These are phyloP conservation scores for Elegia similella DNA, from an alignment of 2,888 invertebrate genomes.

Conservation along the genomic window DNA sequence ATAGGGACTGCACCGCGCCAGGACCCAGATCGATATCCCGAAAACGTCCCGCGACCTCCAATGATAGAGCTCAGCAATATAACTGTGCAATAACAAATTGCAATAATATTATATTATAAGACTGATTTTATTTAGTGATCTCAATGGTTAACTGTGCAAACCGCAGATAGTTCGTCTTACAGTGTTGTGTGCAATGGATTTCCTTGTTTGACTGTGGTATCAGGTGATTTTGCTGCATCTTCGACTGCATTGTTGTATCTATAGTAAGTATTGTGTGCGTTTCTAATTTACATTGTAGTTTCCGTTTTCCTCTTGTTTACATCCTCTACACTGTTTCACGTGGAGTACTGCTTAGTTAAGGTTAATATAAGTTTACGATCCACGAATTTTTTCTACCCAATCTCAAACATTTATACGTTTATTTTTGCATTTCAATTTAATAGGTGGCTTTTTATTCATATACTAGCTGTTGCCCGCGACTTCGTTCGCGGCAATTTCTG, in stretches of 20 bases:
- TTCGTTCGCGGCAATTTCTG: too few relatives aligned
- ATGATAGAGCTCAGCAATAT: conserved; percentile 52
- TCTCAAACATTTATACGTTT: too few relatives aligned
- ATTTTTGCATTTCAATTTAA: too few relatives aligned
- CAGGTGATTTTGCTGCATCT: conserved; percentile 49
- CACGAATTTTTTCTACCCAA: too few relatives aligned
- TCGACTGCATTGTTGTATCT: conserved; percentile 47
- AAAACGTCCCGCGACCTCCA: conserved; percentile 55
- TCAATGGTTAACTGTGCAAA: conserved; percentile 34
- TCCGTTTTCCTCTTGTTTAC: conserved; percentile 41
- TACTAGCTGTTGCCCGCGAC: too few relatives aligned
- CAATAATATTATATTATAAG: conserved; percentile 46
- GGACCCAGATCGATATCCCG: conserved; percentile 62
- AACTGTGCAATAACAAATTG: conserved; percentile 61
- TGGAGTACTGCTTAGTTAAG: background rate
- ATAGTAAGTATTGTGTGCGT: conserved; percentile 48
- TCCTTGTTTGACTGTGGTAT: conserved; percentile 55
- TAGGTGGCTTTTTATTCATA: too few relatives aligned
- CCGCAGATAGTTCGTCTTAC: conserved; percentile 45
- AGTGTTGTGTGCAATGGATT: conserved; percentile 70
- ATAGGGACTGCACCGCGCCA: conserved; percentile 40
- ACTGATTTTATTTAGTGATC: conserved; percentile 38
- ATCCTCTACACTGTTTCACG: background rate
- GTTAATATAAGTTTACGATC: background rate
- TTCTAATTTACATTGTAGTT: conserved; percentile 42